These are phyloP conservation scores for Spisula subtruncata DNA, from an alignment of 2,888 invertebrate species.

Conservation along the genomic window DNA sequence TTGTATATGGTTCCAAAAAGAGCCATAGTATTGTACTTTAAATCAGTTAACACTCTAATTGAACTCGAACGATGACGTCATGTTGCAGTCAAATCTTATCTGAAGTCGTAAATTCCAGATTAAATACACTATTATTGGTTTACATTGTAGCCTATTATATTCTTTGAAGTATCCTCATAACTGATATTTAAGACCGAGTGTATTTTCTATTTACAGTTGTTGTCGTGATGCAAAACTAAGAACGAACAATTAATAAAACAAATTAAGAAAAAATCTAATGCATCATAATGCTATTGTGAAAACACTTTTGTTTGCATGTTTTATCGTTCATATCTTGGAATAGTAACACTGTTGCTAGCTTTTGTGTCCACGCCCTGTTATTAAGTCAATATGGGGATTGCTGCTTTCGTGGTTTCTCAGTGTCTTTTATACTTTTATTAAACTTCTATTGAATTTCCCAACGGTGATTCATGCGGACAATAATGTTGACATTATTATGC, in stretches of 20 bases:
- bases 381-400: neutral
- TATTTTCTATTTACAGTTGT: neutral
- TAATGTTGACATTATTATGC: too few species aligned
- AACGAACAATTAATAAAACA: neutral
- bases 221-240: neutral
- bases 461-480: too few species aligned
- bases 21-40: neutral
- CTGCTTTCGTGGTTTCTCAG: neutral
- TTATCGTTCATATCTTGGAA: neutral
- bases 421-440: neutral
- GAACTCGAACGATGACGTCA: constrained; percentile 3
- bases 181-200: constrained; percentile 1
- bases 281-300: neutral
- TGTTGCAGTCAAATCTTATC: neutral
- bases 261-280: neutral
- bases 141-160: neutral
- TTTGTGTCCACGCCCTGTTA: neutral
- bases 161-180: neutral
- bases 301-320: neutral
- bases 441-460: too few species aligned
- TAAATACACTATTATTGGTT: neutral
- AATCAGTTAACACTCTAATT: constrained; percentile 2
- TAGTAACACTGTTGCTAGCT: neutral
- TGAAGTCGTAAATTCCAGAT: neutral
- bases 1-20: neutral